phyloP scores from a whole-genome alignment of 1,140 invertebrate species.

The Arion vulgaris region DNA sequence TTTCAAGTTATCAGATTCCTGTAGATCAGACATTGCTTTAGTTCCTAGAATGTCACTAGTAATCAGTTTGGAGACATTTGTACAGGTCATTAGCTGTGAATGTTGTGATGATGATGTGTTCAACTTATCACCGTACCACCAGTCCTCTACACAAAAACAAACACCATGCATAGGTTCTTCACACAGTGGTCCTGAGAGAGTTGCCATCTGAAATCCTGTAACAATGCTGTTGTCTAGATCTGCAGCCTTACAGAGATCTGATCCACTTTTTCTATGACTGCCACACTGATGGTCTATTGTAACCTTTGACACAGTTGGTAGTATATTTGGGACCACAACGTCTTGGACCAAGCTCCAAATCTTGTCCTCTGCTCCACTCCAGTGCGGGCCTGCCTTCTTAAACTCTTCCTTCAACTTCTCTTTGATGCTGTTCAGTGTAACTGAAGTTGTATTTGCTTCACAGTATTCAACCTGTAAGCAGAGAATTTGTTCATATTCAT shows the following conservation, averaged over 20 bases:
- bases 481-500: no score
- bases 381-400: conserved; percentile 76
- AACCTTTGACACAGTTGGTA: conserved; percentile 82
- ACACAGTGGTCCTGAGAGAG: conserved; percentile 90
- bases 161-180: conserved; percentile 97
- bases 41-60: not conserved
- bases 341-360: conserved; percentile 93
- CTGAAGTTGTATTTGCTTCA: conserved; percentile 60
- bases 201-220: conserved; percentile 95
- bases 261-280: conserved; percentile 40
- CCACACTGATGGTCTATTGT: conserved; percentile 73
- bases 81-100: not conserved
- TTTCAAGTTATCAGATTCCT: not conserved
- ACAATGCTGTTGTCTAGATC: conserved; percentile 78
- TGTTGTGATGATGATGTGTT: not conserved
- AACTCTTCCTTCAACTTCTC: conserved; percentile 79
- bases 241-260: conserved; percentile 40
- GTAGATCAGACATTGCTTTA: not conserved
- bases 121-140: conserved; percentile 50
- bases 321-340: conserved; percentile 90
- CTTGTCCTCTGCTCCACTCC: conserved; percentile 77
- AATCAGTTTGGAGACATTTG: not conserved
- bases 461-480: not conserved
- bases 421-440: conserved; percentile 78
- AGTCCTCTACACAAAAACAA: conserved; percentile 87